A percentile compares a stretch with the other conserved stretches of the same genome.
phyloP scores from a whole-genome alignment of 1,140 invertebrate species.

The Cydia strobilella region DNA sequence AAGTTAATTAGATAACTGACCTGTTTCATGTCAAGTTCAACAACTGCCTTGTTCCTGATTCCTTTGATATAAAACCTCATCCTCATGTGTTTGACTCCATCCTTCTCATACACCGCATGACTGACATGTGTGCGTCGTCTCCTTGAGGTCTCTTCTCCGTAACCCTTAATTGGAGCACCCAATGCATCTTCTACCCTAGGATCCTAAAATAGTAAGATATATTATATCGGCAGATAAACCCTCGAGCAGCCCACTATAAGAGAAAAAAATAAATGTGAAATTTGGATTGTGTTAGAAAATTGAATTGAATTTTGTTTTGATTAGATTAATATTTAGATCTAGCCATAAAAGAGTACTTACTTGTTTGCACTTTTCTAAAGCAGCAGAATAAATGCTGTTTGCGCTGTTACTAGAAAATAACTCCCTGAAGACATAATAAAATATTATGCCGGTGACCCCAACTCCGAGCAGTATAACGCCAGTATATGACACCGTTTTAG shows the following conservation, averaged over 20 bases:
- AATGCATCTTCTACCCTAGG: conserved; percentile 86
- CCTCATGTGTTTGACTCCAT: conserved; percentile 89
- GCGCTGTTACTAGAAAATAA: conserved; percentile 93
- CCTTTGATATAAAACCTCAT: conserved; percentile 96
- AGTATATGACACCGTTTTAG: conserved; percentile 90
- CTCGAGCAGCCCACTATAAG: too few relatives aligned
- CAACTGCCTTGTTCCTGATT: conserved; percentile 87
- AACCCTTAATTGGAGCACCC: conserved; percentile 93
- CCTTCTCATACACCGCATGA: conserved; percentile 86
- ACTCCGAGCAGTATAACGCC: conserved; percentile 90
- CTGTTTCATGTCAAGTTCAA: conserved; percentile 91
- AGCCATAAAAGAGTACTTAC: conserved; percentile 52
- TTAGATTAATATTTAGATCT: neutral
- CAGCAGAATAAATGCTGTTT: conserved; percentile 90
- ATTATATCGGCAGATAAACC: neutral
- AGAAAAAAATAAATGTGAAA: too few relatives aligned
- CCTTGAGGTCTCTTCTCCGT: conserved; percentile 90
- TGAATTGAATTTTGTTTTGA: too few relatives aligned
- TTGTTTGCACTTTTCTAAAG: conserved; percentile 86
- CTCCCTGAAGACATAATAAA: conserved; percentile 91
- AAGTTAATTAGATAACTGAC: conserved; percentile 78
- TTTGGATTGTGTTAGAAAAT: too few relatives aligned
- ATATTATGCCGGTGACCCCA: conserved; percentile 88
- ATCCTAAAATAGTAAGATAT: conserved; percentile 74
- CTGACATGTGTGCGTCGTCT: conserved; percentile 87